phyloP scores from a whole-genome alignment of 1,140 invertebrate genomes.

The Leptopilina boulardi region DNA sequence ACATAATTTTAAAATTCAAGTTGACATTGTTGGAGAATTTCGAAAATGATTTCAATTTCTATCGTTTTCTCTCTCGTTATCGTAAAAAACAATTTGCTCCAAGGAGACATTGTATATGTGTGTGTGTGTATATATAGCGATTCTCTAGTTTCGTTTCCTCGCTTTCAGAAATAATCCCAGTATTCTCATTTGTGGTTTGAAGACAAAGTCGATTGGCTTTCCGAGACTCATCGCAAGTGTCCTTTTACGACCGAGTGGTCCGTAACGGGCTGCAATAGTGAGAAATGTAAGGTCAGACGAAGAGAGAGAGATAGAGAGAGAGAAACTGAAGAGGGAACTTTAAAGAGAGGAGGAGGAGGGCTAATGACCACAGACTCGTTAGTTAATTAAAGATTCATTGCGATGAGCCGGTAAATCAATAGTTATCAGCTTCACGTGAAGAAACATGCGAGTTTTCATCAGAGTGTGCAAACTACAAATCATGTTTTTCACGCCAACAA shows the following conservation, averaged over 20 bases:
- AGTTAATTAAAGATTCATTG: constrained; percentile 19
- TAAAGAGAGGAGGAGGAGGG: not conserved
- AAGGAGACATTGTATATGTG: too few species aligned
- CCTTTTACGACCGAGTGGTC: constrained; percentile 14
- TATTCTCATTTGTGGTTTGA: constrained; percentile 20
- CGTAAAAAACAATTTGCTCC: constrained; percentile 9
- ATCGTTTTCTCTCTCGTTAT: not conserved
- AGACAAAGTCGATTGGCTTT: constrained; percentile 19
- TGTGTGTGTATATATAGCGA: too few species aligned
- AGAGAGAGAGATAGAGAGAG: not conserved
- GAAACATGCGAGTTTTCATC: constrained; percentile 4
- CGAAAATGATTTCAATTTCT: too few species aligned
- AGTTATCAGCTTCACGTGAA: not conserved
- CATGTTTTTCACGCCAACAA: not conserved
- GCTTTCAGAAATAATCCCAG: not conserved
- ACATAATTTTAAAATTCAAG: too few species aligned
- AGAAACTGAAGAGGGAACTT: not conserved
- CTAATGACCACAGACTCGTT: constrained; percentile 1
- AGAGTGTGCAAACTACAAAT: not conserved
- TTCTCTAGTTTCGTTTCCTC: not conserved
- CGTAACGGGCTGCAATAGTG: not conserved
- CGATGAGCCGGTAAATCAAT: not conserved
- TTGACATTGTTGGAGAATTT: too few species aligned
- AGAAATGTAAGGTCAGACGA: not conserved
- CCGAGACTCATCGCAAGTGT: constrained; percentile 5